phyloP scores from a whole-genome alignment of 2,113 vertebrate species.

The Microtus ochrogaster region DNA sequence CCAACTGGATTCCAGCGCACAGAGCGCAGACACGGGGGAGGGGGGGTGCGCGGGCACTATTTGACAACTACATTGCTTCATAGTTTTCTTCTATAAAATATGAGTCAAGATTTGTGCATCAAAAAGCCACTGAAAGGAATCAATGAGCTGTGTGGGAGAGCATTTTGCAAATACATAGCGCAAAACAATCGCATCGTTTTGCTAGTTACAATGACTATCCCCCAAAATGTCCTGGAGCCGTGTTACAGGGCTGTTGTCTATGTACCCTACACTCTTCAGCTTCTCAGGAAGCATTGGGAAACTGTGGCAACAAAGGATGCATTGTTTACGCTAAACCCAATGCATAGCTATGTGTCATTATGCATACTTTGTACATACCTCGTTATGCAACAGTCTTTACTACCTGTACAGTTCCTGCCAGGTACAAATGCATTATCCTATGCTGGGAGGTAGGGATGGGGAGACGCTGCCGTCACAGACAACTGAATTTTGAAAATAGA shows the following conservation, averaged over 20 bases:
- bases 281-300: neutral
- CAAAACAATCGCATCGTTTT: neutral
- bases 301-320: neutral
- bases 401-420: neutral
- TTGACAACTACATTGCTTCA: neutral
- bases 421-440: neutral
- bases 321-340: neutral
- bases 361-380: neutral
- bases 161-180: neutral
- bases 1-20: fast-evolving
- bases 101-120: neutral
- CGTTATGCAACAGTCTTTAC: neutral
- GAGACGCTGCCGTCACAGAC: conserved; percentile 27
- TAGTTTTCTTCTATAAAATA: conserved; percentile 36
- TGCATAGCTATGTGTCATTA: neutral
- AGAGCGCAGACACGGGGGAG: neutral
- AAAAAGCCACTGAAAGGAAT: neutral
- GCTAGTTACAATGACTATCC: neutral
- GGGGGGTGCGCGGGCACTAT: no score
- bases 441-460: neutral
- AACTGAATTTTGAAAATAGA: conserved; percentile 42
- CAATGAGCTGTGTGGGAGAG: neutral
- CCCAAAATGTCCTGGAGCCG: neutral
- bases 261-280: neutral
- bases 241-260: neutral